Evolutionary conservation across 1,140 invertebrate species (phyloP), one percentile per base, ranked within the genome.

Genomic region (Hyles vespertilio): DNA sequence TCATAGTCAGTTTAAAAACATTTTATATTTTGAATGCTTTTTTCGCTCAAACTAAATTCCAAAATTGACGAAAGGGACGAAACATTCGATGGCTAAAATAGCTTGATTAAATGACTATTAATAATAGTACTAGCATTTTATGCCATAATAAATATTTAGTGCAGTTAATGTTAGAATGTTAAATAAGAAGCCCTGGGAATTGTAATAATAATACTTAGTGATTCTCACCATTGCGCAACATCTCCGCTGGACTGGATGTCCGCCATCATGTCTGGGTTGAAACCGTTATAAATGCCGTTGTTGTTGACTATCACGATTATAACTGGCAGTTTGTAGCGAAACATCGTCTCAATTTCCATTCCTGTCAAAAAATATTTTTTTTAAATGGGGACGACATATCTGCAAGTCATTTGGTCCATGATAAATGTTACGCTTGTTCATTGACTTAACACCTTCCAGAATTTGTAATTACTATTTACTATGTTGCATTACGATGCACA

Each of bases 261-360:
- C 47, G 92, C 82, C 79, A 94, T 96, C 3, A 92, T 92, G 54
- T 97, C 94, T 58, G 92, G 89, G 74, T 95, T 93, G 32, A 98
- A 90, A 9, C 98, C 97, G 50, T 93, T 92, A 79, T 97, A 97
- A 70, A 99, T 98, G 53, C 98, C 98, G 86, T 96, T 97, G 89
- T 99, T 99, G 89, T 99, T 99, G 0, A 99, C 92, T 67, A 99
- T 94, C 10, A 99, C 91, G 61, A 98, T 93, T 44, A 97, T 93
- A 40, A 99, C 92, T 1, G 98, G 97, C 55, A 99, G 89, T 65
- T 96, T 95, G 84, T 99, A 99, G 61, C 98, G 95, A 73, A 94
- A 94, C 92, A 98, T 96, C 0, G 98, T 99, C 91, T 99, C 98
- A 32, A 99, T 91, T 91, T 99, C 98, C 97, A 99, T 98, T 54